Evolutionary conservation across 1,140 invertebrate species (phyloP), one percentile per base, ranked within the genome.

Genomic region (Leptinotarsa texana): DNA sequence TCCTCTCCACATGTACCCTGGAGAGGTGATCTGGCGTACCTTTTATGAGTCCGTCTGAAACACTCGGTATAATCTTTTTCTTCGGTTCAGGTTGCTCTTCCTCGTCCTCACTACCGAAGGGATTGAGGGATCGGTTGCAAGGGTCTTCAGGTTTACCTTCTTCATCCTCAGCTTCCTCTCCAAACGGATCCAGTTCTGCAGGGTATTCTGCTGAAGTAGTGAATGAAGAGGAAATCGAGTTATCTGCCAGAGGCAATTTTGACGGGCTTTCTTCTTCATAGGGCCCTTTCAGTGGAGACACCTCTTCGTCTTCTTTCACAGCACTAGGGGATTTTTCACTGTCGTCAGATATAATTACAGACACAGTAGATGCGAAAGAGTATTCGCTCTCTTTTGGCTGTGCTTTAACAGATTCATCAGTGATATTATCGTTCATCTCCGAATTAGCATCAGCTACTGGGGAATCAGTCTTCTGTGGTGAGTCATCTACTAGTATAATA

Each of bases 171-270:
- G 33, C 33, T 42, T 91, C 91, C 70, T 91, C 91, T 61, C 89
- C 90, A 85, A 95, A 95, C 4, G 94, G 94, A 89, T 96, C 96
- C 68, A 95, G 86, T 77, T 92, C 89, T 65, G 90, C 88, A 0
- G 94, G 94, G 87, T 96, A 95, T 42, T 89, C 80, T 67, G 75
- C 65, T 57, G 33, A 11, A 42, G 33, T 42, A 0, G 17, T 57
- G 51, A 57, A 15, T n/a, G 17, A 57, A 42, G 33, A 42, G 33
- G 33, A 42, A 57, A 57, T 18, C n/a, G 51, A 57, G n/a, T 57
- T 18, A 57, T 57, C 51, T 57, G 51, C 51, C 6, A n/a, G 51
- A 6, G 51, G 4, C 51, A 18, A 57, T 57, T 57, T 57, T 57
- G 51, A 57, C 0, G 4, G n/a, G 21, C 8, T 67, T 15, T 57